Base-by-base conservation (phyloP, 2,888 invertebrate genomes). In the Penaeus monodon region DNA sequence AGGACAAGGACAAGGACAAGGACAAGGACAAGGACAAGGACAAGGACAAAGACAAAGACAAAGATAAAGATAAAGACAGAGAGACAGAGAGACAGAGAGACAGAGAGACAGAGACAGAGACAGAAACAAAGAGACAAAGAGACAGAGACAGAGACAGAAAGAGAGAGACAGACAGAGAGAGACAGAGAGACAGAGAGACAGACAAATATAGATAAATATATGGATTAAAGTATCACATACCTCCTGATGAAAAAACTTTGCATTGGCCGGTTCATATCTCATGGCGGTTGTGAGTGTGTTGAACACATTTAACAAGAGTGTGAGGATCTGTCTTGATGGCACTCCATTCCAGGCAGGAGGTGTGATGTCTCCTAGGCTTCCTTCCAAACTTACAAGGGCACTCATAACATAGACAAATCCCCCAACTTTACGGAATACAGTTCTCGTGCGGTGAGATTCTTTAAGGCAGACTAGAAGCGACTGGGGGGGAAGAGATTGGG, bases 201-300 rank as follows among this genome's bases (percentile, higher is more conserved):
- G 49, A 49, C 1, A 49, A 1, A 49, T 0, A 49, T 0, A 49
- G 1, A 73, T 24, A 33, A 0, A n/a, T 73, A 20, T 7, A 33
- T 27, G 6, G 24, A 73, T 73, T n/a, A 73, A 57, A 66, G 38
- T 7, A 29, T 38, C 27, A 90, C 92, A 92, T 91, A 96, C 96
- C 94, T 99, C 99, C 90, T 97, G 96, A 92, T 98, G 96, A 93
- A 99, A 99, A 93, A 98, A 98, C 92, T 98, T 98, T 0, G 99
- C 99, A 93, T 99, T 99, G 0, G 99, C 99, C 2, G 99, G 99
- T 92, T 99, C 99, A 92, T 98, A 99, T 91, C 99, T 94, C 99
- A 99, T 99, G 2, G 99, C 98, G 0, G 98, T 97, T 89, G 97
- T 97, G 90, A 99, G 95, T 0, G 98, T 98, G 92, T 97, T 97